phyloP scores from a whole-genome alignment of 2,797 vertebrate genomes.

The Acanthopagrus latus region DNA sequence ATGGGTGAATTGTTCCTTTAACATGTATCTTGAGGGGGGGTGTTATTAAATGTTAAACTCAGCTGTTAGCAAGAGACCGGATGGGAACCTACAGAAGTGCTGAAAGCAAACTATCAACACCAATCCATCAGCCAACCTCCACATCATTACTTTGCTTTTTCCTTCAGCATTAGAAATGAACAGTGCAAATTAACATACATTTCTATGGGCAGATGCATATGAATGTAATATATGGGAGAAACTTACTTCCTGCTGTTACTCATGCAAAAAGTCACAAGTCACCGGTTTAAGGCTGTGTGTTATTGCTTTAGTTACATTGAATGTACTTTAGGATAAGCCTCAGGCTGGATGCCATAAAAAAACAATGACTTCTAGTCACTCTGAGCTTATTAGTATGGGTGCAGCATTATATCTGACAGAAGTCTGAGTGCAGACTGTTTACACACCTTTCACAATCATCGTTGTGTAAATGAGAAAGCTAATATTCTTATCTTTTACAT shows the following conservation, averaged over 20 bases:
- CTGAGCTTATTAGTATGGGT: no score
- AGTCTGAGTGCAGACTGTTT: neutral
- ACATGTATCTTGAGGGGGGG: no score
- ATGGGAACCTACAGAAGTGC: neutral
- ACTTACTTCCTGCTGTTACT: conserved; percentile 4
- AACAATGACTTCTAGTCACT: neutral
- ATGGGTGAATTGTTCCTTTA: no score
- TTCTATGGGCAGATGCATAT: neutral
- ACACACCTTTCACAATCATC: no score
- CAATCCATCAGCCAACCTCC: conserved; percentile 13
- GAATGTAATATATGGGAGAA: neutral
- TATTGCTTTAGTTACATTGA: conserved; percentile 4
- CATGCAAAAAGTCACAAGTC: conserved; percentile 1
- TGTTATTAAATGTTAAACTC: neutral
- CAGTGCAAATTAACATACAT: neutral
- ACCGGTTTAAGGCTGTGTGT: neutral
- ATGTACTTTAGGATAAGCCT: neutral
- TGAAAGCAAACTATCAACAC: neutral
- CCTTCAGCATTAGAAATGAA: conserved; percentile 2
- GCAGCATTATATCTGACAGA: neutral
- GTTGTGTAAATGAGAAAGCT: no score
- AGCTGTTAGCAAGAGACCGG: neutral
- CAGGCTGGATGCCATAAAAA: neutral
- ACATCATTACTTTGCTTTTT: neutral
- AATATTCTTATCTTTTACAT: neutral